Base-by-base conservation (phyloP, 2,888 invertebrate genomes). In the Ichneumon xanthorius region DNA sequence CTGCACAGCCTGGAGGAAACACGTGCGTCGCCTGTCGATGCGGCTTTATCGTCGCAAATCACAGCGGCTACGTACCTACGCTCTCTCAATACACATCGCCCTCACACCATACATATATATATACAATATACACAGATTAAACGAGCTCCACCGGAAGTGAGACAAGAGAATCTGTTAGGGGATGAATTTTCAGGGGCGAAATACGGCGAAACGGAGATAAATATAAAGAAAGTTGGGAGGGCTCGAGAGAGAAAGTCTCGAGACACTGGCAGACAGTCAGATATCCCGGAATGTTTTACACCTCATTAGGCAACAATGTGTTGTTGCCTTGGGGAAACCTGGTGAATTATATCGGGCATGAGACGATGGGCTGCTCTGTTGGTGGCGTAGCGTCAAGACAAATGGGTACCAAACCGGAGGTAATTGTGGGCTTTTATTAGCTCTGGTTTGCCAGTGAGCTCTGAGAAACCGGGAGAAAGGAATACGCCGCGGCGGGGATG, bases 391-490 rank as follows among this genome's bases (percentile, higher is more conserved):
- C 63, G 77, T 93, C 93, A 92, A 94, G 94, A 94, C 93, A 93
- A 93, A 94, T 94, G 94, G 94, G 91, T 77, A 92, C 92, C 91
- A 93, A 87, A 92, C 93, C 92, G 93, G 93, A 93, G 94, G 94
- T 93, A 94, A 94, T 94, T 93, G 93, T 91, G 93, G 93, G 93
- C 93, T 94, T 94, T 94, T 94, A 94, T 94, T 94, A 93, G 94
- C 92, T 92, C 90, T 91, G 91, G 92, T 92, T 93, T 92, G 92
- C 90, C 89, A 78, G 82, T 16, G 78, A 81, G 76, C 73, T 68
- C 71, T 77, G 87, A 85, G 87, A 85, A 83, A 85, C 83, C 81
- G 75, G 70, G 77, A 77, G 80, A 86, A 83, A 83, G 76, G 68
- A 80, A 87, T 80, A 73, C 58, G 67, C 37, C 37, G 40, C 40